A percentile compares a stretch with the other conserved stretches of the same genome.
Evolutionary conservation across 2,113 vertebrate species (phyloP).

Genomic region (Proteles cristata): DNA sequence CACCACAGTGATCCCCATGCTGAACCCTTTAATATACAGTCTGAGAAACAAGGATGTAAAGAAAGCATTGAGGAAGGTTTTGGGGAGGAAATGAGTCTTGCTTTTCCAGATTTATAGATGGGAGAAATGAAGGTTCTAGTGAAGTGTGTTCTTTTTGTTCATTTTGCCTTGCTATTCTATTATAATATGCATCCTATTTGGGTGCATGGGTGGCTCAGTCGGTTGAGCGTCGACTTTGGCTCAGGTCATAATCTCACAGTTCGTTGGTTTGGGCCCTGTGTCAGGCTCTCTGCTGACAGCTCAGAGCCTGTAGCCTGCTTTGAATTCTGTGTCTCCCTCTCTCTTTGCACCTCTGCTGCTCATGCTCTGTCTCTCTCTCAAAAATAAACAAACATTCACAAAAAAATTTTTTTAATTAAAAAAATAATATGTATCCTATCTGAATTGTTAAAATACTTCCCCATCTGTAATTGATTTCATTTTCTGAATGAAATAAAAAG

Average conservation of each 20-base stretch:
- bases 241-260: too few relatives aligned
- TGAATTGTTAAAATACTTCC: background rate
- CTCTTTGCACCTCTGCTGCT: too few relatives aligned
- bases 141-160: background rate
- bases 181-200: background rate
- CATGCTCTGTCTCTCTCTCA: too few relatives aligned
- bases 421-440: background rate
- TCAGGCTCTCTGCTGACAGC: too few relatives aligned
- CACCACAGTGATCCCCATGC: conserved; percentile 25
- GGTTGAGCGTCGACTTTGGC: too few relatives aligned
- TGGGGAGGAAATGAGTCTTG: background rate
- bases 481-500: background rate
- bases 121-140: background rate
- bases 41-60: conserved; percentile 70
- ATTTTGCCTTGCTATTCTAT: background rate
- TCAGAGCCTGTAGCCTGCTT: too few relatives aligned
- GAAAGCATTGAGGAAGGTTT: background rate
- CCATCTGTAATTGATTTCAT: background rate
- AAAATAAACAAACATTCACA: too few relatives aligned
- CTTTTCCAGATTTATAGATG: background rate
- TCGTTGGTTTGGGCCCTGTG: too few relatives aligned
- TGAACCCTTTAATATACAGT: conserved; percentile 71
- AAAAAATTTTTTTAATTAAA: too few relatives aligned
- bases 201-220: too few relatives aligned
- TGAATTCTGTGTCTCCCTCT: too few relatives aligned